These are phyloP conservation scores for Flabesymbios commensalis DNA, from an alignment of 2,888 invertebrate species.

Conservation along the genomic window DNA sequence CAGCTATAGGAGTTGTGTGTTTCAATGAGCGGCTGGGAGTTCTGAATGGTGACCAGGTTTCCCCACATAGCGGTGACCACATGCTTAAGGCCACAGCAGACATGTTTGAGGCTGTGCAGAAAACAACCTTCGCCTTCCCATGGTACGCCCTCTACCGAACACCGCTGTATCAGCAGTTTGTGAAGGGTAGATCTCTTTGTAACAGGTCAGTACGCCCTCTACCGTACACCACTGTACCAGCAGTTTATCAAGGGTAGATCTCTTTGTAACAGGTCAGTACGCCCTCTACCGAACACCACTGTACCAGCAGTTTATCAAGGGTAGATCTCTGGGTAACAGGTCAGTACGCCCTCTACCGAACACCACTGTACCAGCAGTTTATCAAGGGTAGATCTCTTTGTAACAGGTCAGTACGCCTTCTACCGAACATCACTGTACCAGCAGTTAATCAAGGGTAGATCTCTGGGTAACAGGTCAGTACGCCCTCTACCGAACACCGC, in stretches of 20 bases:
- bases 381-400: slow-evolving; percentile 30
- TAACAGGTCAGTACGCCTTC: too few species aligned
- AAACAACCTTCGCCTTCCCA: slow-evolving; percentile 49
- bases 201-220: slow-evolving; percentile 37
- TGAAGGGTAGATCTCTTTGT: slow-evolving; percentile 31
- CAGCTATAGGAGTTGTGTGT: slow-evolving; percentile 55
- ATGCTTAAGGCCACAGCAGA: slow-evolving; percentile 49
- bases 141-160: slow-evolving; percentile 47
- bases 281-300: not conserved
- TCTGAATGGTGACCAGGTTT: slow-evolving; percentile 34
- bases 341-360: slow-evolving; percentile 46
- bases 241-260: slow-evolving; percentile 36
- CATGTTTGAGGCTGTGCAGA: slow-evolving; percentile 52
- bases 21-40: slow-evolving; percentile 56
- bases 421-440: too few species aligned
- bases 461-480: too few species aligned
- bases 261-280: slow-evolving; percentile 17
- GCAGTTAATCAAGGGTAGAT: too few species aligned
- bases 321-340: too few species aligned
- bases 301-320: too few species aligned
- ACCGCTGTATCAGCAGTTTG: slow-evolving; percentile 35
- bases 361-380: slow-evolving; percentile 36
- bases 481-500: slow-evolving; percentile 40
- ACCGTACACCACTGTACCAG: slow-evolving; percentile 37
- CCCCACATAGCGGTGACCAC: slow-evolving; percentile 37